Conservation (phyloP, 2,113 vertebrate genomes). For the Eurystomus gularis region DNA sequence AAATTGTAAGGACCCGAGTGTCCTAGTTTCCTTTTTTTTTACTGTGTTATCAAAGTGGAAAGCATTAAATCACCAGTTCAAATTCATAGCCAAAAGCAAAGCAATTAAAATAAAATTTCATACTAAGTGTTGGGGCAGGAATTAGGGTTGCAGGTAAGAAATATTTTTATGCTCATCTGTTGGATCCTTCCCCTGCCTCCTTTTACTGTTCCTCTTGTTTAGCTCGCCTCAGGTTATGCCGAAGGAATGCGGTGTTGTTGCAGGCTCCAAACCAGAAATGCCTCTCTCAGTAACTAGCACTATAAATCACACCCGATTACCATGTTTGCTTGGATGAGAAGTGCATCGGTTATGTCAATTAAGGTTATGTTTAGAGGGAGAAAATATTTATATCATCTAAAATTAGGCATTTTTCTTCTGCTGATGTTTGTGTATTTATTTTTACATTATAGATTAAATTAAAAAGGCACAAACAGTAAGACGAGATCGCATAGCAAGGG, state of each 20-base stretch:
- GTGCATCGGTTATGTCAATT: constrained; percentile 31
- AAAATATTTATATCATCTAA: constrained; percentile 19
- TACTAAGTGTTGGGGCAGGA: neutral
- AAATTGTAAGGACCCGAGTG: neutral
- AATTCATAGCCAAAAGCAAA: constrained; percentile 51
- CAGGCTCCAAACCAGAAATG: constrained; percentile 32
- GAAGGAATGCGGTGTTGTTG: neutral
- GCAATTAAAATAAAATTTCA: constrained; percentile 56
- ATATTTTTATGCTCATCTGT: neutral
- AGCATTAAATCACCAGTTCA: constrained; percentile 15
- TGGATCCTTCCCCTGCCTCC: fast-evolving
- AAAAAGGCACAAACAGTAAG: neutral
- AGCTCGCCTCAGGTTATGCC: neutral
- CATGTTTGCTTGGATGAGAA: neutral
- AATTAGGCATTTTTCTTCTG: neutral
- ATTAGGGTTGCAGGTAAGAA: neutral
- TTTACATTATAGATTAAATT: neutral
- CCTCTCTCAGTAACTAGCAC: neutral
- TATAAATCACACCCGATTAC: constrained; percentile 53
- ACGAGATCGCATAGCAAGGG: neutral
- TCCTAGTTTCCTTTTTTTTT: neutral
- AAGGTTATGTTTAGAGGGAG: constrained; percentile 3
- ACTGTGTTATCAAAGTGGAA: neutral
- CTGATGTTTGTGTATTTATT: neutral
- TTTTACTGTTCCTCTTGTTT: neutral